Evolutionary conservation across 2,113 vertebrate genomes (phyloP), one percentile per base, ranked within the genome.

Genomic region (Grammomys surdaster): DNA sequence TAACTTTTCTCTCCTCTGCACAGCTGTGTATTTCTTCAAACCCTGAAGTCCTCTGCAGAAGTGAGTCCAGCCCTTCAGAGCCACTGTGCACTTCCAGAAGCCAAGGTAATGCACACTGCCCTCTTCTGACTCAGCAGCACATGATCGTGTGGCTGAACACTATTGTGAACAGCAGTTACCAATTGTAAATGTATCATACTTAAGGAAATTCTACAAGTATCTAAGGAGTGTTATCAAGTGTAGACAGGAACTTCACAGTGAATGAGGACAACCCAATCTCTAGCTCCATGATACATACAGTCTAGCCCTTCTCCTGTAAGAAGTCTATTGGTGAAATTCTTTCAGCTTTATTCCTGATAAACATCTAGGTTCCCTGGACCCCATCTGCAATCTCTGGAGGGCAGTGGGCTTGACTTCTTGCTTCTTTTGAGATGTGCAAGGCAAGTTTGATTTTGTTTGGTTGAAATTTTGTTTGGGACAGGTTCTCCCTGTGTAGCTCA

Each of bases 21-120:
- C 85, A 97, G 97, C 46, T 97, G 95, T 88, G 88, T 73, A 17
- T 96, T 96, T 93, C 88, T 96, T 43, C 96, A 95, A 91, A 93
- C 82, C 46, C 72, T 85, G 91, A 96, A 95, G 81, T 95, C 95
- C 48, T 80, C 76, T 85, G 75, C 26, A 58, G 90, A 97, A 92
- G 85, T 17, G 70, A 96, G 7, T 63, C 63, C 91, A 92, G 88
- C 56, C 69, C 69, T 88, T 70, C 85, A 75, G 19, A 92, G 76
- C 54, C 16, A 40, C 1, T n/a, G 5, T 31, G 63, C 88, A 58
- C 91, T 76, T 75, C 31, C 88, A 10, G 48, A 90, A 51, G n/a
- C 77, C 43, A 89, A 0, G 94, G 94, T 97, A 96, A 91, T 26
- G 58, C 76, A n/a, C 54, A 6, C 19, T 13, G 3, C 28, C 5